phyloP scores from a whole-genome alignment of 2,113 vertebrate species.

The Erythrocebus patas region DNA sequence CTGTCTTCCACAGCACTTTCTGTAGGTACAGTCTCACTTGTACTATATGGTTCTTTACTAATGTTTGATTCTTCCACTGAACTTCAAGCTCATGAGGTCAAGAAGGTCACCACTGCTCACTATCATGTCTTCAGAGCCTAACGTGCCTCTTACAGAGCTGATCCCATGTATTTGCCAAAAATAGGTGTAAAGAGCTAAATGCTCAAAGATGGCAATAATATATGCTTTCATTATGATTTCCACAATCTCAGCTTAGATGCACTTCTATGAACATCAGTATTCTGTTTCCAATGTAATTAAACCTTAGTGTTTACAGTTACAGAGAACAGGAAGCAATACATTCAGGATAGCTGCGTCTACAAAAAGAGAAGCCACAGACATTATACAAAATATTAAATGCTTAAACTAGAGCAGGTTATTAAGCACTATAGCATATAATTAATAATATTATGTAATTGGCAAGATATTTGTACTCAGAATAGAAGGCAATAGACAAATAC shows the following conservation, averaged over 20 bases:
- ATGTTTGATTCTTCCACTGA: neutral
- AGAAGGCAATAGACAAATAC: neutral
- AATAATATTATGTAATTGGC: neutral
- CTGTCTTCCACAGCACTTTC: neutral
- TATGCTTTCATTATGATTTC: neutral
- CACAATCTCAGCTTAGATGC: neutral
- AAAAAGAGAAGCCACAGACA: neutral
- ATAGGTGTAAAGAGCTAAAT: neutral
- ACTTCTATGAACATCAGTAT: neutral
- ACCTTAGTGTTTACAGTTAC: neutral
- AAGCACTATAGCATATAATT: neutral
- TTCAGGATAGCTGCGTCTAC: neutral
- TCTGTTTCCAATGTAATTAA: neutral
- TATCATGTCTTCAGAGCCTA: neutral
- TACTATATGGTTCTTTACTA: neutral
- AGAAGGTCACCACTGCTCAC: neutral
- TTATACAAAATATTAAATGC: neutral
- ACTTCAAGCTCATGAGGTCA: neutral
- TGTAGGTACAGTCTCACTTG: neutral
- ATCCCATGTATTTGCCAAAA: neutral
- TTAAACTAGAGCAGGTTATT: neutral
- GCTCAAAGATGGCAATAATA: neutral
- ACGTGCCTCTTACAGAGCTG: neutral
- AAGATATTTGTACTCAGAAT: constrained; percentile 18
- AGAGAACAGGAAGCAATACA: neutral